Base-by-base conservation (phyloP, 2,888 invertebrate species). In the Nomada fucata region DNA sequence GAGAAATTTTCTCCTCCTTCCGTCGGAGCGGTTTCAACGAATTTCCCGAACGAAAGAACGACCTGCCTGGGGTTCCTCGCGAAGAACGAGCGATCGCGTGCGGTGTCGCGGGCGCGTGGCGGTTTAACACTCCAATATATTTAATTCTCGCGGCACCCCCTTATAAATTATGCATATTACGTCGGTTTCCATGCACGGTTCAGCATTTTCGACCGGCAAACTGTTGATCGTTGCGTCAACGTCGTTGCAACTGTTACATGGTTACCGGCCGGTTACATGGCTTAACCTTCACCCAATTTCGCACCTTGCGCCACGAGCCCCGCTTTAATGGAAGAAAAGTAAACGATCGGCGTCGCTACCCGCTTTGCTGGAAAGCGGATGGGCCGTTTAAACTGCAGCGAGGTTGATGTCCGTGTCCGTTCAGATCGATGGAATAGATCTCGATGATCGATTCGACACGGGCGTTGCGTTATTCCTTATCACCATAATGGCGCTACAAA, bases 211-310 rank as follows among this genome's bases (percentile, higher is more conserved):
- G 57, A 20, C 57, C 42, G 23, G 13, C 57, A 47, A 29, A 47
- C 52, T 29, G 64, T 42, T 15, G 52, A 42, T 42, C 61, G 23
- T 80, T 63, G 79, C 83, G 77, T 82, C 76, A 80, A 79, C 57
- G 73, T 50, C 64, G 65, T 23, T 78, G 76, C 81, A 83, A 87
- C 85, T 83, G 88, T 87, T 89, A 89, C 86, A 87, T 79, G 77
- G 84, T 81, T 85, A 78, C 71, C 72, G 71, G 76, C 85, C 74
- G 69, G 86, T 88, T 89, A 86, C 87, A 87, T 70, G 83, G 61
- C 64, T 86, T 84, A 83, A 90, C 90, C 90, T 91, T 91, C 88
- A 90, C 90, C 90, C 82, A 84, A 81, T 88, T 91, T 89, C 80
- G 76, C 84, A 82, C 84, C 78, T 85, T 73, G 67, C 68, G 64